These are phyloP conservation scores for Formica exsecta DNA, from an alignment of 1,140 invertebrate species.

Conservation along the genomic window DNA sequence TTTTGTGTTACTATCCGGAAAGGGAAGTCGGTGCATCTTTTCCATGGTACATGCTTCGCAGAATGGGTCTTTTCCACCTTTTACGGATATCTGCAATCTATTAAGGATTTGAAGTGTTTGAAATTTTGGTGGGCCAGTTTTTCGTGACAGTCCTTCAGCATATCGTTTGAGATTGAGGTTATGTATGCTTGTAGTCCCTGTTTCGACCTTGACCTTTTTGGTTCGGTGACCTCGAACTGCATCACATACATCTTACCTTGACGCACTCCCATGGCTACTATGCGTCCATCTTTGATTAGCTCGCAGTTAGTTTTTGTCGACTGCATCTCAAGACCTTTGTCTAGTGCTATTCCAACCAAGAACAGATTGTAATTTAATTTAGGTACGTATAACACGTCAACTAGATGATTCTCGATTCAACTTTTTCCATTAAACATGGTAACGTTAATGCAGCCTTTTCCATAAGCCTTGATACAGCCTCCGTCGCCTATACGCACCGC, in stretches of 20 bases:
- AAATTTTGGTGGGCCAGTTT: conserved; percentile 79
- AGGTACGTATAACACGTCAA: conserved; percentile 81
- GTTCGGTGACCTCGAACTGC: background rate
- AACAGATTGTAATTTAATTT: conserved; percentile 83
- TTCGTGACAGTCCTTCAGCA: conserved; percentile 80
- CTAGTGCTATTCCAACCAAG: conserved; percentile 76
- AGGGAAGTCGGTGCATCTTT: background rate
- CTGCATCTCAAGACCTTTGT: conserved; percentile 73
- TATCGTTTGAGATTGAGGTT: too few relatives aligned
- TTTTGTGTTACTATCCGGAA: conserved; percentile 7
- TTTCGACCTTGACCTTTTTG: background rate
- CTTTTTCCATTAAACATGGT: conserved; percentile 59
- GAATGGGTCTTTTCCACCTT: conserved; percentile 68
- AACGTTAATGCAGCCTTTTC: conserved; percentile 49
- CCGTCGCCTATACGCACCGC: conserved; percentile 72
- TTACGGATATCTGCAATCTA: background rate
- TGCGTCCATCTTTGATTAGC: conserved; percentile 16
- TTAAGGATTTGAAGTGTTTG: background rate
- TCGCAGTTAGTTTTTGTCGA: conserved; percentile 60
- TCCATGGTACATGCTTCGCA: conserved; percentile 59
- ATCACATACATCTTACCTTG: conserved; percentile 41
- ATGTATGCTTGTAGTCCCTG: too few relatives aligned
- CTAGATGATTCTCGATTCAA: conserved; percentile 71
- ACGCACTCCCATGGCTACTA: background rate
- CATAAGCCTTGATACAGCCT: conserved; percentile 60